Percentiles rank a stretch among this genome's conserved stretches.
phyloP scores from a whole-genome alignment of 2,888 invertebrate genomes.

The Pristionchus japonicus region DNA sequence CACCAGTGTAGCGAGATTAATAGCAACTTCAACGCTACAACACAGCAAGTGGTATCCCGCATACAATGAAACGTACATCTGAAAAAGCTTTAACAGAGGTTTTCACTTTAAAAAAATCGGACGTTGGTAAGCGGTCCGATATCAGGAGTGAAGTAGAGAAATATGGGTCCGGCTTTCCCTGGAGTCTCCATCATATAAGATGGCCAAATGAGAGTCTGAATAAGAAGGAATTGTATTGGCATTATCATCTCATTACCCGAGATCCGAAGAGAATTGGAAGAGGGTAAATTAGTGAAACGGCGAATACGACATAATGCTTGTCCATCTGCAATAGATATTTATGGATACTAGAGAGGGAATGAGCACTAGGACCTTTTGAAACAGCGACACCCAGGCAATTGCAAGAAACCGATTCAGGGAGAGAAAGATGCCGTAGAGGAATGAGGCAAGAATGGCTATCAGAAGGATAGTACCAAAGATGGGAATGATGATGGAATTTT shows the following conservation, averaged over 20 bases:
- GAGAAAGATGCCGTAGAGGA: background rate
- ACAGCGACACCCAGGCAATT: background rate
- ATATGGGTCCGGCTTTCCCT: background rate
- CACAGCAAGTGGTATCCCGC: background rate
- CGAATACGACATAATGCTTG: background rate
- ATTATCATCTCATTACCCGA: background rate
- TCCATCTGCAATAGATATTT: too few relatives aligned
- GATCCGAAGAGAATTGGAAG: background rate
- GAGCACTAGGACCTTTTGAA: background rate
- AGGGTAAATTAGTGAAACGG: background rate
- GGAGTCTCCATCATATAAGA: background rate
- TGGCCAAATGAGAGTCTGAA: background rate
- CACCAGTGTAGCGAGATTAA: background rate
- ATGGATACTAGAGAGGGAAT: background rate
- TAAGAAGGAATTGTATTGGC: background rate
- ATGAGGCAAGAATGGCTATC: background rate
- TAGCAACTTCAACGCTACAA: background rate
- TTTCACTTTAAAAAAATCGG: background rate
- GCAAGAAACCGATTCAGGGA: background rate
- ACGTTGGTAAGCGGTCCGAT: background rate
- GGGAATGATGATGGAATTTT: background rate
- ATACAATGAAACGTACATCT: background rate
- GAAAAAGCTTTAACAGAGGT: background rate
- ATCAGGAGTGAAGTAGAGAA: background rate
- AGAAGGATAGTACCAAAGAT: background rate